Evolutionary conservation across 2,113 vertebrate genomes (phyloP).

Genomic region (Dolichallabes microphthalmus): DNA sequence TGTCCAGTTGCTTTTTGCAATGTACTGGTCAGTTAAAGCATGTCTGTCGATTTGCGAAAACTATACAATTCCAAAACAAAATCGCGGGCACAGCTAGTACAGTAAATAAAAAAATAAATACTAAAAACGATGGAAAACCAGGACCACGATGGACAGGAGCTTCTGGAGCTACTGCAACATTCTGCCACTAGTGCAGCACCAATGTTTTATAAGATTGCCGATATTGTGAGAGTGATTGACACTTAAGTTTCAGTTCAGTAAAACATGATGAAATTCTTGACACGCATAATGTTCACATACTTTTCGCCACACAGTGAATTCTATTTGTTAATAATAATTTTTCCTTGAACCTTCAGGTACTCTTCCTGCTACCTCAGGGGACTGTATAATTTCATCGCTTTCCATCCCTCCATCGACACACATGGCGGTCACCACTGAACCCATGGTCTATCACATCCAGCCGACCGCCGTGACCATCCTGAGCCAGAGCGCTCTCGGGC

Average conservation of each 20-base stretch:
- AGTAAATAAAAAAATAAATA: no score
- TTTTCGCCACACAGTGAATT: not conserved
- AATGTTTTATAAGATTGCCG: not conserved
- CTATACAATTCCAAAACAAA: no score
- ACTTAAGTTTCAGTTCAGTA: not conserved
- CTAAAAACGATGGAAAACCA: no score
- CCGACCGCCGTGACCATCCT: constrained; percentile 56
- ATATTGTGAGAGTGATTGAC: not conserved
- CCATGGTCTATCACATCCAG: constrained; percentile 54
- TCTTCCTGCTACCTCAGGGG: constrained; percentile 57
- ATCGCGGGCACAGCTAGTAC: no score
- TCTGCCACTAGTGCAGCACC: no score
- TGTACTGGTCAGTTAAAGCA: no score
- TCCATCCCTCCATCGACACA: constrained; percentile 70
- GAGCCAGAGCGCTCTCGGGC: constrained; percentile 52
- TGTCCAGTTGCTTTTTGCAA: no score
- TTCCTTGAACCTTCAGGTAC: constrained; percentile 48
- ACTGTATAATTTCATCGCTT: constrained; percentile 68
- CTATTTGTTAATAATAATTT: not conserved
- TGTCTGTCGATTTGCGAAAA: no score
- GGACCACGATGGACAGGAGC: no score
- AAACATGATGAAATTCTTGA: not conserved
- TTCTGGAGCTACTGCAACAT: no score
- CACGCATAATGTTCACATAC: not conserved
- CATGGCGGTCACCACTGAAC: constrained; percentile 29